A percentile compares a stretch with the other conserved stretches of the same genome.
Conservation (phyloP, 2,797 vertebrate species). For the Borostomias antarcticus region DNA sequence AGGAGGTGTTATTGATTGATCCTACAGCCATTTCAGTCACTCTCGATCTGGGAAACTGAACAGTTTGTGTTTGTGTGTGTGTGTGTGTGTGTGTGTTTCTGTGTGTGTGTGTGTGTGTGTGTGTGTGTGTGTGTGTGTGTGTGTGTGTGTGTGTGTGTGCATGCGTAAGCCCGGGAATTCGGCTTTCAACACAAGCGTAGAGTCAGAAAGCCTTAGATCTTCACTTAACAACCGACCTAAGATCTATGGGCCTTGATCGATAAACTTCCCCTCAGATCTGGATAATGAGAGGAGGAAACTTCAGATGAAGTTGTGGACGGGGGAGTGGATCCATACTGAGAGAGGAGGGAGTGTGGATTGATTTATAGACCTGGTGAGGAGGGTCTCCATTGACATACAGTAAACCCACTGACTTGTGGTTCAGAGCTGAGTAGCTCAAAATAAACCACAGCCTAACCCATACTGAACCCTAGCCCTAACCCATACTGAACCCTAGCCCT, state of each 20-base stretch:
- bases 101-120: not conserved
- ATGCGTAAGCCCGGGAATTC: constrained; percentile 29
- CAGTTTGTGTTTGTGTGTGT: constrained; percentile 31
- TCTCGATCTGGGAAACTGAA: constrained; percentile 36
- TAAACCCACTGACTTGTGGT: too few species aligned
- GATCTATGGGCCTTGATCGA: constrained; percentile 51
- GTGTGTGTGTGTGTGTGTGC: constrained; percentile 10
- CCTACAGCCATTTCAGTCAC: constrained; percentile 55
- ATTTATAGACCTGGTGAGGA: constrained; percentile 31
- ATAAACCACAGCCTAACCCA: too few species aligned
- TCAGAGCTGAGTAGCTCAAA: too few species aligned
- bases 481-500: too few species aligned
- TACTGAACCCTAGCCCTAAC: too few species aligned
- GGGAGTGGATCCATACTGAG: not conserved
- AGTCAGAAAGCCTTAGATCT: constrained; percentile 60
- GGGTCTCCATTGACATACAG: constrained; percentile 2
- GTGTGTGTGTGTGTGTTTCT: not conserved
- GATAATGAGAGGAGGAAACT: constrained; percentile 37
- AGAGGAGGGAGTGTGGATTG: constrained; percentile 13
- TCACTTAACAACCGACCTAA: constrained; percentile 56
- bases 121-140: not conserved
- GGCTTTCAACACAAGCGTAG: constrained; percentile 46
- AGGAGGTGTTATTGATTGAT: constrained; percentile 55
- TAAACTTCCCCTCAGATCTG: constrained; percentile 35
- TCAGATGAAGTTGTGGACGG: constrained; percentile 38